These are phyloP conservation scores for Leptopilina boulardi DNA, from an alignment of 1,140 invertebrate genomes.

Conservation along the genomic window DNA sequence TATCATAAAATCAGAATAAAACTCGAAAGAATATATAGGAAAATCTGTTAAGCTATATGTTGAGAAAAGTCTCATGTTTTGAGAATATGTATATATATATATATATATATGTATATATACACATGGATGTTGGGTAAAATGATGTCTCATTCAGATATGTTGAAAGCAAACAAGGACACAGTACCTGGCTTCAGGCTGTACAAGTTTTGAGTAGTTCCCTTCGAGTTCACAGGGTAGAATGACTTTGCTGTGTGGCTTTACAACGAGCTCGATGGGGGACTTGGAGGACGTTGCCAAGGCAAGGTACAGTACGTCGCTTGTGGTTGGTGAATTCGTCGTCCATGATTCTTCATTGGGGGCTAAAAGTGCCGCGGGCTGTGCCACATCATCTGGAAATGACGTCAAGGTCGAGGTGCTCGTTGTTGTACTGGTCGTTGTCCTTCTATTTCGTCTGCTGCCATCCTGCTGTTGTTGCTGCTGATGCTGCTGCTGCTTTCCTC, in stretches of 20 bases:
- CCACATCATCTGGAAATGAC: constrained; percentile 66
- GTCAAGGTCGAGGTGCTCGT: constrained; percentile 59
- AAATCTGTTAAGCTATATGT: background rate
- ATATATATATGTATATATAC: background rate
- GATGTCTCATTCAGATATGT: constrained; percentile 13
- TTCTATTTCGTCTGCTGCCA: constrained; percentile 65
- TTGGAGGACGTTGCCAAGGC: constrained; percentile 56
- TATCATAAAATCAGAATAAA: too few species aligned
- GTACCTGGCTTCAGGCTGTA: constrained; percentile 68
- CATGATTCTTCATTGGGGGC: constrained; percentile 68
- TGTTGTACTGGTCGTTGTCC: constrained; percentile 64
- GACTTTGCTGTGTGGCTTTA: constrained; percentile 71
- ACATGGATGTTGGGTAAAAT: background rate
- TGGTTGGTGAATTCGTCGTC: constrained; percentile 65
- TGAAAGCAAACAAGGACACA: constrained; percentile 31
- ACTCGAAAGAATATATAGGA: too few species aligned
- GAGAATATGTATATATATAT: background rate
- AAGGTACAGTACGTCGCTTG: constrained; percentile 56
- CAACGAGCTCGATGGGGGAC: constrained; percentile 68
- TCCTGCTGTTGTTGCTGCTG: too few species aligned
- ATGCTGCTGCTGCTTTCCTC: too few species aligned
- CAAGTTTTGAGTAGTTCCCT: constrained; percentile 69
- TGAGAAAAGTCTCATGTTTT: background rate
- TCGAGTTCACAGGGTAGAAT: constrained; percentile 72
- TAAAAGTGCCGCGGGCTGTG: constrained; percentile 69